Percentiles rank a stretch among this genome's conserved stretches.
Evolutionary conservation across 1,140 invertebrate genomes (phyloP).

Genomic region (Procambarus virginalis): DNA sequence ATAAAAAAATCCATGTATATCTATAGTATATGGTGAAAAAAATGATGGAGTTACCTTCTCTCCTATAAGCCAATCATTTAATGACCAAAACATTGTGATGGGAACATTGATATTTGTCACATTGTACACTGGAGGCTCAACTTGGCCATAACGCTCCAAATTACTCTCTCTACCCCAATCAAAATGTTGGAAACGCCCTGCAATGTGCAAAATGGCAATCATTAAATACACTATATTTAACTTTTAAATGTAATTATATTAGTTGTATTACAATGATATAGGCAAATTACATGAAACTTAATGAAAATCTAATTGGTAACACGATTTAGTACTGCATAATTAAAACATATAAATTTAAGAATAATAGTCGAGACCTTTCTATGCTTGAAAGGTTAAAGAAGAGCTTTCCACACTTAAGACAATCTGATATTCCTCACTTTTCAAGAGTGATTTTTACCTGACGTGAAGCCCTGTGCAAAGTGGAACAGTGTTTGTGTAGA

Average conservation of each 20-base stretch:
- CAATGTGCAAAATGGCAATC: not conserved
- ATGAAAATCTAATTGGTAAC: no score
- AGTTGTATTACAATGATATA: no score
- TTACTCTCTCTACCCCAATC: slow-evolving; percentile 74
- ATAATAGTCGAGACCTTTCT: no score
- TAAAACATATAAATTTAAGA: no score
- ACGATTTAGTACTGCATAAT: no score
- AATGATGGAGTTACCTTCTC: slow-evolving; percentile 7
- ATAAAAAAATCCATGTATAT: no score
- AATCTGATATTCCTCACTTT: no score
- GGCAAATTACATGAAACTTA: no score
- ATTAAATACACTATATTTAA: no score
- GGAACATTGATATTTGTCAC: slow-evolving; percentile 77
- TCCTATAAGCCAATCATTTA: slow-evolving; percentile 78
- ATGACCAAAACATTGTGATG: slow-evolving; percentile 79
- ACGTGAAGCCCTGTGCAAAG: slow-evolving; percentile 82
- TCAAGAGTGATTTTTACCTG: slow-evolving; percentile 72
- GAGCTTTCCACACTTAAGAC: no score
- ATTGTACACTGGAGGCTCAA: slow-evolving; percentile 77
- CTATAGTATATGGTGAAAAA: not conserved
- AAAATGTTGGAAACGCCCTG: slow-evolving; percentile 71
- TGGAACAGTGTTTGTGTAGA: slow-evolving; percentile 86
- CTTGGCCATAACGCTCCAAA: slow-evolving; percentile 74
- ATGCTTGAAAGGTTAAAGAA: no score
- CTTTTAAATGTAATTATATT: no score